Conservation (phyloP, 2,888 invertebrate genomes). For the Rhagium mordax region DNA sequence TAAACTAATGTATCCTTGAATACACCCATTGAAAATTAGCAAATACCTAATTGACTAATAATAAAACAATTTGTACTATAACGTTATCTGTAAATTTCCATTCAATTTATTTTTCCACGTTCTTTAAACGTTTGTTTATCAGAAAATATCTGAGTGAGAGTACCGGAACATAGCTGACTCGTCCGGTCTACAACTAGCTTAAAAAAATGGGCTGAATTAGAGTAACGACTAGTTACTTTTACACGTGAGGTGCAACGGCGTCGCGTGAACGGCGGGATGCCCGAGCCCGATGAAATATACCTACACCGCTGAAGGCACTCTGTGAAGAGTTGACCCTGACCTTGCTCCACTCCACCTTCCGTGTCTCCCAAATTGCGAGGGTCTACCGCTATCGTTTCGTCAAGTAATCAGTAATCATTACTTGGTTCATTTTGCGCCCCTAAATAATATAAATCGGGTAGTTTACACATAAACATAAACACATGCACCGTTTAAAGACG, state of each 20-base stretch:
- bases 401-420: constrained; percentile 31
- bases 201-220: not conserved
- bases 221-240: not conserved
- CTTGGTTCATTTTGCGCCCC: not conserved
- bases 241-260: constrained; percentile 25
- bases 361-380: constrained; percentile 17
- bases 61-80: not conserved
- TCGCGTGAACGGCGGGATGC: constrained; percentile 16
- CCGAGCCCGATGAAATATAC: constrained; percentile 2
- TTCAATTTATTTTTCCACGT: not conserved
- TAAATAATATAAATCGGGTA: not conserved
- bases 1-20: too few relatives aligned
- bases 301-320: constrained; percentile 36
- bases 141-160: constrained; percentile 18
- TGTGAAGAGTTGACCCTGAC: constrained; percentile 46
- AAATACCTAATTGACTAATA: too few relatives aligned
- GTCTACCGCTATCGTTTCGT: not conserved
- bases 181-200: not conserved
- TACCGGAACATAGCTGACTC: not conserved
- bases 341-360: constrained; percentile 34
- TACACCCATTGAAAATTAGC: too few relatives aligned
- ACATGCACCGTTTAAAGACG: not conserved
- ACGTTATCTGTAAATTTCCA: constrained; percentile 3
- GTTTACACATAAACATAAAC: constrained; percentile 17
- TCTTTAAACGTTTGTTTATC: constrained; percentile 10